Conservation (phyloP, 2,888 invertebrate genomes). For the Pachliopta kotzebuea region DNA sequence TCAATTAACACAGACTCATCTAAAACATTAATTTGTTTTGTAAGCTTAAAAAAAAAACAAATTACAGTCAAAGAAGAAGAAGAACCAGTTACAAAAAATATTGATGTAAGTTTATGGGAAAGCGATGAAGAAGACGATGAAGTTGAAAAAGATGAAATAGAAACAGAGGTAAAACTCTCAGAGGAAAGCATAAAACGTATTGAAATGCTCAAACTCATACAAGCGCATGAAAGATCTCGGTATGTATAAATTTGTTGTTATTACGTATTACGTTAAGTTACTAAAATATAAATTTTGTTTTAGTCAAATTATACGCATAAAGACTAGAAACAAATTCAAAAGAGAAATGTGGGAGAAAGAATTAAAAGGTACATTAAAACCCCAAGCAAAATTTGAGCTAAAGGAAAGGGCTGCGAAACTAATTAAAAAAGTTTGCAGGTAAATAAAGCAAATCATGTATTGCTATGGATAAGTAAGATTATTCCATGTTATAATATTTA, state of each 20-base stretch:
- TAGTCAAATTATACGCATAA: conserved; percentile 46
- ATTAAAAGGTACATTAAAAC: conserved; percentile 44
- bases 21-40: too few relatives aligned
- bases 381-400: conserved; percentile 44
- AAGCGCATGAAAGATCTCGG: conserved; percentile 61
- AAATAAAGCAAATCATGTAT: background rate
- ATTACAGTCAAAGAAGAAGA: conserved; percentile 14
- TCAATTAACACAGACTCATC: too few relatives aligned
- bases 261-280: background rate
- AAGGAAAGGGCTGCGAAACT: conserved; percentile 48
- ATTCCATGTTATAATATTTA: too few relatives aligned
- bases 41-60: background rate
- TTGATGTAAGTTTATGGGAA: conserved; percentile 24
- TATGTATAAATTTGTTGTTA: conserved; percentile 28
- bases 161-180: conserved; percentile 41
- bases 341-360: conserved; percentile 55
- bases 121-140: conserved; percentile 34
- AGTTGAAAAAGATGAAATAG: conserved; percentile 30
- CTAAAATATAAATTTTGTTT: conserved; percentile 23
- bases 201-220: conserved; percentile 47
- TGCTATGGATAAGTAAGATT: too few relatives aligned
- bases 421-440: conserved; percentile 57
- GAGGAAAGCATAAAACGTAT: conserved; percentile 45
- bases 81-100: conserved; percentile 9
- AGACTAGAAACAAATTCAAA: conserved; percentile 38